Percentiles rank a stretch among this genome's conserved stretches.
These are phyloP conservation scores for Cephalopterus ornatus DNA, from an alignment of 2,113 vertebrate genomes.

Conservation along the genomic window DNA sequence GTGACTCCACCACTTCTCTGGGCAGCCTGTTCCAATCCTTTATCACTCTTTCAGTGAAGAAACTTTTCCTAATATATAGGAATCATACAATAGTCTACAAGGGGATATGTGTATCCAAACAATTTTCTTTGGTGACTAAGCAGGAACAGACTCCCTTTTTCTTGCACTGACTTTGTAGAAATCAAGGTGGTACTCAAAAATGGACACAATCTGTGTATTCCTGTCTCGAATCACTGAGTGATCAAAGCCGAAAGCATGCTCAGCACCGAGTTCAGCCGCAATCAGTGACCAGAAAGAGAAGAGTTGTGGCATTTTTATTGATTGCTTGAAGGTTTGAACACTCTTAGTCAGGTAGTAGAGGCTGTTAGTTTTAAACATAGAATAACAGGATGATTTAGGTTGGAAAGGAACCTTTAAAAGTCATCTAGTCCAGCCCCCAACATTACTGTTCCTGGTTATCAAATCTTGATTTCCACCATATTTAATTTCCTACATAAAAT, in stretches of 20 bases:
- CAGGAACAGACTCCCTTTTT: fast-evolving
- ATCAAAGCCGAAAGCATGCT: background rate
- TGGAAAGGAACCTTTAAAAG: background rate
- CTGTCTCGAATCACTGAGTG: background rate
- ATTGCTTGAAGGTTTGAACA: background rate
- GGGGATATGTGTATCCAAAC: background rate
- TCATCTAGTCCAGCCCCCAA: background rate
- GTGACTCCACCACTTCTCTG: background rate
- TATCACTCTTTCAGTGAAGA: background rate
- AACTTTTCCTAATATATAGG: background rate
- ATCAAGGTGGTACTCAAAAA: background rate
- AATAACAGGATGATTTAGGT: background rate
- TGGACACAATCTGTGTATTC: background rate
- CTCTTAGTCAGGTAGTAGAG: background rate
- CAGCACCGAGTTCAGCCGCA: background rate
- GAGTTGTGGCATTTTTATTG: background rate
- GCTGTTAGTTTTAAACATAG: background rate
- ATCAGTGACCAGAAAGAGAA: background rate
- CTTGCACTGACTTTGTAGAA: background rate
- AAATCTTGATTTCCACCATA: background rate
- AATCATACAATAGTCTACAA: background rate
- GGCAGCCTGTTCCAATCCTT: background rate
- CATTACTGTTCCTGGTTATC: background rate
- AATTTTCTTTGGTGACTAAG: background rate
- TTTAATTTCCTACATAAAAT: background rate